Evolutionary conservation across 2,888 invertebrate genomes (phyloP).

Genomic region (Archaeoteleia sp.): DNA sequence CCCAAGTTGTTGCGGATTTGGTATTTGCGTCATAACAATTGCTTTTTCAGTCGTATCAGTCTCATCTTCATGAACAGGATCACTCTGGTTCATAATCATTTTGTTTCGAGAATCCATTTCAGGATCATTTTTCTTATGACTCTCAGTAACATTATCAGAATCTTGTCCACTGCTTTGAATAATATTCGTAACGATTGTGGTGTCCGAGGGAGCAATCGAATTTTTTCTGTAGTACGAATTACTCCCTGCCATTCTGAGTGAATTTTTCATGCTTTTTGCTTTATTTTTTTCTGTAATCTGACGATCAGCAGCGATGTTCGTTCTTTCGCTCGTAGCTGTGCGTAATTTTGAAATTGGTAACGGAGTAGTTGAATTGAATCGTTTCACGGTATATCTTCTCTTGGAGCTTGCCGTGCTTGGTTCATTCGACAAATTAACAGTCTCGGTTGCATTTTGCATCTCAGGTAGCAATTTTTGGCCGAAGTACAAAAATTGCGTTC

Average conservation of each 20-base stretch:
- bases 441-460: slow-evolving; percentile 63
- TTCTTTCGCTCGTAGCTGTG: slow-evolving; percentile 69
- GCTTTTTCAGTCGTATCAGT: slow-evolving; percentile 57
- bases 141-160: slow-evolving; percentile 48
- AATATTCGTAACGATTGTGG: slow-evolving; percentile 64
- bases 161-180: slow-evolving; percentile 56
- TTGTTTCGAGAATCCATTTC: slow-evolving; percentile 41
- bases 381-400: slow-evolving; percentile 63
- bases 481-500: slow-evolving; percentile 83
- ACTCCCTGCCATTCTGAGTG: slow-evolving; percentile 57
- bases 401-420: slow-evolving; percentile 57
- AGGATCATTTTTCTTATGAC: slow-evolving; percentile 31
- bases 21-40: slow-evolving; percentile 60
- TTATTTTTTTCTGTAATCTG: slow-evolving; percentile 69
- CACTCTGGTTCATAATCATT: slow-evolving; percentile 31
- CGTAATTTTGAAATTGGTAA: slow-evolving; percentile 57
- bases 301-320: slow-evolving; percentile 66
- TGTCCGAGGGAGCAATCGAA: slow-evolving; percentile 57
- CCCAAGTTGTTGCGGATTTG: slow-evolving; percentile 4
- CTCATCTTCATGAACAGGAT: slow-evolving; percentile 7
- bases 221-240: slow-evolving; percentile 61
- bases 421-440: slow-evolving; percentile 60
- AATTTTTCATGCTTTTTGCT: slow-evolving; percentile 63
- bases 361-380: slow-evolving; percentile 55
- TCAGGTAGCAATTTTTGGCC: slow-evolving; percentile 80